phyloP scores from a whole-genome alignment of 2,113 vertebrate species.

The Larimichthys polyactis region DNA sequence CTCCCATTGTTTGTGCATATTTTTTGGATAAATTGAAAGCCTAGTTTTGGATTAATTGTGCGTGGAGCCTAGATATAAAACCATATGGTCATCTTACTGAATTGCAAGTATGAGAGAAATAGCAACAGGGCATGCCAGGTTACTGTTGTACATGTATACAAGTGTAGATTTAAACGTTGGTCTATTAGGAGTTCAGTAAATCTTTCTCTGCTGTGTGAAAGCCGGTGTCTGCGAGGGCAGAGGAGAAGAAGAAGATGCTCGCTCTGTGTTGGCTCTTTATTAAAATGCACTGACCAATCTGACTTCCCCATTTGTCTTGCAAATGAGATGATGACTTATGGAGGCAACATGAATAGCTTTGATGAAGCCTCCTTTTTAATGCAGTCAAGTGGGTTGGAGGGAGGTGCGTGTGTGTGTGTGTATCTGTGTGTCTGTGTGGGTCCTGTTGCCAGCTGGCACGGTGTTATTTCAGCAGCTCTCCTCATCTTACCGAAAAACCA shows the following conservation, averaged over 20 bases:
- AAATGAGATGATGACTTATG: constrained; percentile 81
- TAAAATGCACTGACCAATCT: constrained; percentile 73
- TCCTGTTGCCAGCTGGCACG: constrained; percentile 74
- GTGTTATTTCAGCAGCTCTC: constrained; percentile 67
- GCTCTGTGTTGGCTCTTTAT: constrained; percentile 60
- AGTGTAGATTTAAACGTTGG: constrained; percentile 14
- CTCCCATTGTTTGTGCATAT: not conserved
- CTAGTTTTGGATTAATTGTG: not conserved
- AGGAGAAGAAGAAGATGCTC: constrained; percentile 13
- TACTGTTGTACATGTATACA: constrained; percentile 10
- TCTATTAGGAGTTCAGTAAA: constrained; percentile 19
- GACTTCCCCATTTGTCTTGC: constrained; percentile 79
- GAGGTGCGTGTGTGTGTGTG: constrained; percentile 40
- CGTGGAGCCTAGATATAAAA: not conserved
- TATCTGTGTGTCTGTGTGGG: constrained; percentile 47
- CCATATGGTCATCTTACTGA: not conserved
- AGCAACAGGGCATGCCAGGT: not conserved
- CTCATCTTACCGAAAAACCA: constrained; percentile 51
- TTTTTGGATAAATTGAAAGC: not conserved
- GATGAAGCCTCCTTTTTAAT: constrained; percentile 79
- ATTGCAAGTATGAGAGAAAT: not conserved
- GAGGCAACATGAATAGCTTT: constrained; percentile 77
- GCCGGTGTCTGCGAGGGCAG: constrained; percentile 13
- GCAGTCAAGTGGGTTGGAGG: constrained; percentile 74
- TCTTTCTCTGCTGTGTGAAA: not conserved